phyloP scores from a whole-genome alignment of 2,113 vertebrate genomes.

The Sebastes fasciatus region DNA sequence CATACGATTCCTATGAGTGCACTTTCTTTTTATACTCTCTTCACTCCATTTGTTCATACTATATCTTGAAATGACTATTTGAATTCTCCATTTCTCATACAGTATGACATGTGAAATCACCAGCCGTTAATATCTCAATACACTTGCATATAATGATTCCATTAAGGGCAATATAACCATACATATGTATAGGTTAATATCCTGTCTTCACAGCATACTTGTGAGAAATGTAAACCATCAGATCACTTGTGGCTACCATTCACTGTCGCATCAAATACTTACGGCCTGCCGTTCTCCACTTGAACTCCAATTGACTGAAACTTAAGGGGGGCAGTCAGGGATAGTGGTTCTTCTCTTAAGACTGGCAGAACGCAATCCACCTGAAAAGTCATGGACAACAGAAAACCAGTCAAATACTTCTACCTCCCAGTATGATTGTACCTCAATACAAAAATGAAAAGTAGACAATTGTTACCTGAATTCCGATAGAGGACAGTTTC shows the following conservation, averaged over 20 bases:
- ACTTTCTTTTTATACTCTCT: neutral
- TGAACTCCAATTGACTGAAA: constrained; percentile 99
- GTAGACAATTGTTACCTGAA: constrained; percentile 88
- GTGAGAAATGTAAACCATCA: neutral
- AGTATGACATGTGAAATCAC: neutral
- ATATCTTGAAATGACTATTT: no score
- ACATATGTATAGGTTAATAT: neutral
- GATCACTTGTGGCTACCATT: neutral
- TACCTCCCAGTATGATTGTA: neutral
- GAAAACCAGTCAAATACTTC: neutral
- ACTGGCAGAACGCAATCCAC: constrained; percentile 96
- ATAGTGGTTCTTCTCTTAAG: constrained; percentile 90
- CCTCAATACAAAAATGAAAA: neutral
- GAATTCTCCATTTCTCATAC: no score
- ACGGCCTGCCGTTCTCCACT: constrained; percentile 99
- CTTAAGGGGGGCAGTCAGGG: constrained; percentile 85
- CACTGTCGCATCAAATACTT: constrained; percentile 75
- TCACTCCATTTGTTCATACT: neutral
- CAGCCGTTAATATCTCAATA: neutral
- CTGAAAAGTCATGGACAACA: constrained; percentile 81
- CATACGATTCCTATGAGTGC: neutral
- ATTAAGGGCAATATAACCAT: neutral
- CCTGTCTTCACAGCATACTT: neutral
- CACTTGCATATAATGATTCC: neutral
- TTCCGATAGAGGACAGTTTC: constrained; percentile 97